A percentile compares a stretch with the other conserved stretches of the same genome.
Evolutionary conservation across 1,140 invertebrate genomes (phyloP).

Genomic region (Diachasma alloeum): DNA sequence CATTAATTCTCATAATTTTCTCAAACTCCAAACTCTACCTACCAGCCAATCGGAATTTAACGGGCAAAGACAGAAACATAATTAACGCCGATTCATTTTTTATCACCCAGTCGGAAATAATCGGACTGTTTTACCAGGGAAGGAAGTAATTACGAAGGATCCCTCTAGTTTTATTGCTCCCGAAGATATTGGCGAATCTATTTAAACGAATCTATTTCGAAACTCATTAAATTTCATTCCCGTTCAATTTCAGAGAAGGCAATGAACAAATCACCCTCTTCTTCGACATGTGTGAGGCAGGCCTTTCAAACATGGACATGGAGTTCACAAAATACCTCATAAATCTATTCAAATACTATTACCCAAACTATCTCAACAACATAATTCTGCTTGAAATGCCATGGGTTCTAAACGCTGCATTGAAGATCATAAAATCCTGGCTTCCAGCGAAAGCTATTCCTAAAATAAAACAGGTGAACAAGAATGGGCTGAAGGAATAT

Average conservation of each 20-base stretch:
- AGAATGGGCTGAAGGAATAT: conserved; percentile 78
- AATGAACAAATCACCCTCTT: conserved; percentile 84
- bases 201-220: too few relatives aligned
- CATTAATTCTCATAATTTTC: too few relatives aligned
- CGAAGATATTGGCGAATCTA: too few relatives aligned
- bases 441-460: conserved; percentile 88
- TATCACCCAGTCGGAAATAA: too few relatives aligned
- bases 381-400: conserved; percentile 95
- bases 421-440: conserved; percentile 91
- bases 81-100: too few relatives aligned
- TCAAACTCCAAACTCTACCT: too few relatives aligned
- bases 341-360: conserved; percentile 86
- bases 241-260: conserved; percentile 67
- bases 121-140: too few relatives aligned
- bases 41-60: too few relatives aligned
- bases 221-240: background rate
- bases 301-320: conserved; percentile 88
- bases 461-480: conserved; percentile 89
- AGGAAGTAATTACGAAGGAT: too few relatives aligned
- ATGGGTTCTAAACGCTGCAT: conserved; percentile 92
- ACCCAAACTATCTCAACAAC: conserved; percentile 89
- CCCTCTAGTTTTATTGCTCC: too few relatives aligned
- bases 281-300: conserved; percentile 89
- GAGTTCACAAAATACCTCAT: conserved; percentile 88
- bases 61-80: too few relatives aligned